Conservation (phyloP, 2,113 vertebrate genomes). For the Cyprinodon variegatus region DNA sequence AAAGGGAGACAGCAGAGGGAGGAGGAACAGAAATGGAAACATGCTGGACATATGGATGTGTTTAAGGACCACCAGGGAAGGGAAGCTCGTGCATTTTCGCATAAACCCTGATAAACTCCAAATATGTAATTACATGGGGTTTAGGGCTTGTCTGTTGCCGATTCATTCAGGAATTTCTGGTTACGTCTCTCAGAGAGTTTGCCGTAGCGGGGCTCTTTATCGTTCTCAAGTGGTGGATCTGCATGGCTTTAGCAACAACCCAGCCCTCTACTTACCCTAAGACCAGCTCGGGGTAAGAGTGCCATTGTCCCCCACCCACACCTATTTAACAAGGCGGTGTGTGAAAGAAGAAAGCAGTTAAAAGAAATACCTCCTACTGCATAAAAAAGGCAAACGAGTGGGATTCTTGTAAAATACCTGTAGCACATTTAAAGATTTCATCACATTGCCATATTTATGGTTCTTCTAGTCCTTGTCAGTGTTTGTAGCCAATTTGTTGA, state of each 20-base stretch:
- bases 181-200: slow-evolving; percentile 74
- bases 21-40: slow-evolving; percentile 79
- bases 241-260: slow-evolving; percentile 62
- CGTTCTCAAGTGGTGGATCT: slow-evolving; percentile 73
- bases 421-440: slow-evolving; percentile 81
- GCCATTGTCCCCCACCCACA: slow-evolving; percentile 58
- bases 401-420: slow-evolving; percentile 79
- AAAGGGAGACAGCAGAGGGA: slow-evolving; percentile 60
- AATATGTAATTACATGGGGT: slow-evolving; percentile 87
- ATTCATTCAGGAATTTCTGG: slow-evolving; percentile 83
- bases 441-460: slow-evolving; percentile 78
- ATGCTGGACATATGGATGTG: slow-evolving; percentile 84
- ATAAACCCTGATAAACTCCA: slow-evolving; percentile 85
- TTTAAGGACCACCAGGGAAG: slow-evolving; percentile 87
- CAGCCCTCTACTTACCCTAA: slow-evolving; percentile 53
- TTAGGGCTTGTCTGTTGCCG: slow-evolving; percentile 82
- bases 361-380: slow-evolving; percentile 71
- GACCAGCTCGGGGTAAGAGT: slow-evolving; percentile 64
- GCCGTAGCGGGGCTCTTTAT: slow-evolving; percentile 69
- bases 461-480: slow-evolving; percentile 84
- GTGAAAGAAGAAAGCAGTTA: slow-evolving; percentile 74
- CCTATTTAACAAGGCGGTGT: slow-evolving; percentile 73
- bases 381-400: slow-evolving; percentile 66
- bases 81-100: slow-evolving; percentile 84
- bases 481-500: slow-evolving; percentile 86